Conservation (phyloP, 2,888 invertebrate genomes). For the Carabus problematicus region DNA sequence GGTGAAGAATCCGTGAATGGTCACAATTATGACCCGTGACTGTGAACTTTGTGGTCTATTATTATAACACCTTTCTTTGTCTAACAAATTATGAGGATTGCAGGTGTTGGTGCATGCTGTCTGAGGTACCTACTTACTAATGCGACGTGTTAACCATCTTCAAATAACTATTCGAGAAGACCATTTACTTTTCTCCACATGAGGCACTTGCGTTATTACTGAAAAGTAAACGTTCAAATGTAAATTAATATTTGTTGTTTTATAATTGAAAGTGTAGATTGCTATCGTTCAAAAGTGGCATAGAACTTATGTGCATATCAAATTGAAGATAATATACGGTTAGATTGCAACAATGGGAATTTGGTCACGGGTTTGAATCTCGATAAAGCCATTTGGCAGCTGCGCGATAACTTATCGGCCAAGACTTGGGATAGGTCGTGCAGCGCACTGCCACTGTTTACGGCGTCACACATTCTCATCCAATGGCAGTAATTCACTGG, state of each 20-base stretch:
- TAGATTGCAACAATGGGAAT: constrained; percentile 10
- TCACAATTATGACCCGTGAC: constrained; percentile 41
- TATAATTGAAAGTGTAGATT: no score
- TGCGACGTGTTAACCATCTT: no score
- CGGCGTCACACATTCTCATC: no score
- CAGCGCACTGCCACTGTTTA: no score
- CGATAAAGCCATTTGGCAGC: constrained; percentile 36
- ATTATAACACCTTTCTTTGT: no score
- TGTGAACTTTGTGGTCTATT: constrained; percentile 28
- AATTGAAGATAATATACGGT: neutral
- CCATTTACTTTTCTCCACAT: neutral
- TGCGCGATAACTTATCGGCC: constrained; percentile 34
- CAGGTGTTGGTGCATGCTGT: constrained; percentile 9
- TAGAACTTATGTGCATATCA: no score
- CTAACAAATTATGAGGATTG: neutral
- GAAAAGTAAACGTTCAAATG: no score
- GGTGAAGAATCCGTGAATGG: constrained; percentile 38
- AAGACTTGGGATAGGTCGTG: constrained; percentile 36
- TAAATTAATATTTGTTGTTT: no score
- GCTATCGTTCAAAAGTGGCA: no score
- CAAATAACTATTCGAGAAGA: neutral
- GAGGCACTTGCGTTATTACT: no score
- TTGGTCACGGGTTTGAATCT: constrained; percentile 15
- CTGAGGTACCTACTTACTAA: neutral
- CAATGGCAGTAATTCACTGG: no score